Evolutionary conservation across 1,140 invertebrate genomes (phyloP), one percentile per base, ranked within the genome.

Genomic region (Dysdera silvatica): DNA sequence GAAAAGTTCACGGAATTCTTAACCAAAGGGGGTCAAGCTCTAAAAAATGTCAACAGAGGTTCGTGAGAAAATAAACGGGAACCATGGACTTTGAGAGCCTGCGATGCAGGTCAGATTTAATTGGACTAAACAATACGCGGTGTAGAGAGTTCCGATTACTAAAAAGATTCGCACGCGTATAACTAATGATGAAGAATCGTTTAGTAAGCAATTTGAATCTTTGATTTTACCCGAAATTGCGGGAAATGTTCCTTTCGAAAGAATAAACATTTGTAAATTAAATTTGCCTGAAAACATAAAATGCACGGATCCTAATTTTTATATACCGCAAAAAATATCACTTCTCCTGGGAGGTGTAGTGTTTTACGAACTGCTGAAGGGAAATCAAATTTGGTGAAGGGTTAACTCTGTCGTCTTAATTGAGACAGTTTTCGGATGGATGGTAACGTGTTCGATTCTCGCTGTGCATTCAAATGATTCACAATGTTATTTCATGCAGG

Each of bases 151-250:
- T 56, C 20, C 18, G 8, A 54, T 24, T 51, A 48, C 47, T 28
- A 35, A 18, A 51, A 16, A 24, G 12, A 31, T n/a, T 23, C 16
- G 8, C 16, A 64, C 7, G 14, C 60, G 28, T 51, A 28, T 58
- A 47, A 18, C 18, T 52, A 23, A 31, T 32, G 35, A 57, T 24
- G 43, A 29, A 61, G 18, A 61, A 35, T 29, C 31, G 4, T 29
- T 29, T 10, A 26, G n/a, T 40, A 71, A 32, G 66, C 70, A 67
- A 71, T 71, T 61, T 0, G 48, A 43, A n/a, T 43, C 23, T 43
- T 43, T 43, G 23, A 43, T 43, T 43, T 43, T 43, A 20, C 41
- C 41, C 6, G 7, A 43, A 43, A 43, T 8, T 43, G n/a, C 41
- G 5, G 41, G 41, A 20, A 43, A 43, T 43, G 6, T 43, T 43